Percentiles rank a stretch among this genome's conserved stretches.
phyloP scores from a whole-genome alignment of 2,113 vertebrate genomes.

The Anser brachyrhynchus region DNA sequence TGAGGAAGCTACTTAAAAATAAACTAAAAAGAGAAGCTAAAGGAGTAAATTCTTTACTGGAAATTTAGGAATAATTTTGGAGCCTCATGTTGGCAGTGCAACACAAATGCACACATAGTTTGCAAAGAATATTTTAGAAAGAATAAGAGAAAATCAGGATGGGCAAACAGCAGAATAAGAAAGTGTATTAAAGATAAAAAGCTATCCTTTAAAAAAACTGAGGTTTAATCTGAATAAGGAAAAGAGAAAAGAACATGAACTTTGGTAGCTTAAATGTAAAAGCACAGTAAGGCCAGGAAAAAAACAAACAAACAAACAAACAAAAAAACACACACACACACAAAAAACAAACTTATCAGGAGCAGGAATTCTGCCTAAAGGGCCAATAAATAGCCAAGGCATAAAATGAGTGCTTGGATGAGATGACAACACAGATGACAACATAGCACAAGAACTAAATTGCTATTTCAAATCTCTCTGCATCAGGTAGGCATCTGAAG shows the following conservation, averaged over 20 bases:
- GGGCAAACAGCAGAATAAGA: not conserved
- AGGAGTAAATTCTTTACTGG: not conserved
- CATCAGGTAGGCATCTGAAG: not conserved
- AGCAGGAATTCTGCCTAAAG: not conserved
- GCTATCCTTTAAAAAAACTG: rapidly evolving
- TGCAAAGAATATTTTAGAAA: not conserved
- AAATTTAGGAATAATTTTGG: not conserved
- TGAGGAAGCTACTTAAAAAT: not conserved
- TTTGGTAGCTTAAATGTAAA: not conserved
- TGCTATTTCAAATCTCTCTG: not conserved
- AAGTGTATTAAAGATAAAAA: not conserved
- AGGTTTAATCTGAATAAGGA: not conserved
- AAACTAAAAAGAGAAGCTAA: not conserved
- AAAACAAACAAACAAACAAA: not conserved
- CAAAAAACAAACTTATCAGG: not conserved
- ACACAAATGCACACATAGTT: not conserved
- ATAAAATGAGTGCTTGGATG: not conserved
- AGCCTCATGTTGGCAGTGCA: not conserved
- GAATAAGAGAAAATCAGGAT: not conserved
- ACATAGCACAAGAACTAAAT: not conserved
- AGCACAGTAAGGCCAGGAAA: not conserved
- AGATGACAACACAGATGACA: not conserved
- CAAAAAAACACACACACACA: not conserved
- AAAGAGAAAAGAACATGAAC: not conserved
- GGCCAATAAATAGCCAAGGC: not conserved